Percentiles rank a stretch among this genome's conserved stretches.
These are phyloP conservation scores for Napeogenes sylphis DNA, from an alignment of 2,888 invertebrate genomes.

Conservation along the genomic window DNA sequence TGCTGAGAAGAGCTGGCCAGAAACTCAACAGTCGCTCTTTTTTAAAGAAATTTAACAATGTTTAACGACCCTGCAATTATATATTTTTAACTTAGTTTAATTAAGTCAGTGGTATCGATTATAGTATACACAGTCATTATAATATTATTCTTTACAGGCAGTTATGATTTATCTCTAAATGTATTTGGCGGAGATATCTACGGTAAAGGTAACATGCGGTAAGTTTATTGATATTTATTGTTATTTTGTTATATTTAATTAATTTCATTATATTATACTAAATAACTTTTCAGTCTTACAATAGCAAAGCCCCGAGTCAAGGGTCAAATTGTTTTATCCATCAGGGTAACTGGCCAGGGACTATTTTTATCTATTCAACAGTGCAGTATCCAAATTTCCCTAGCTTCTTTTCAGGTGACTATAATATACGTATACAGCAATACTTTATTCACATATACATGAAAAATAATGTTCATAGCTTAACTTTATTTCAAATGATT, in stretches of 20 bases:
- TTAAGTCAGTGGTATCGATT: too few relatives aligned
- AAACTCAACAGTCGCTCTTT: too few relatives aligned
- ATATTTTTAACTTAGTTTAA: too few relatives aligned
- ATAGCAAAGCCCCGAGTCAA: slow-evolving; percentile 39
- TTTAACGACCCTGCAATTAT: too few relatives aligned
- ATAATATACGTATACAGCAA: not conserved
- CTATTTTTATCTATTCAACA: slow-evolving; percentile 35
- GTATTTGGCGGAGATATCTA: slow-evolving; percentile 38
- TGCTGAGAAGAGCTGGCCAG: too few relatives aligned
- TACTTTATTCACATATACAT: not conserved
- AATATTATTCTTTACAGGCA: slow-evolving; percentile 31
- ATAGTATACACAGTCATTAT: too few relatives aligned
- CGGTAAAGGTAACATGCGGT: slow-evolving; percentile 46
- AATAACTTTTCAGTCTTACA: slow-evolving; percentile 35
- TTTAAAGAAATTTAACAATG: too few relatives aligned
- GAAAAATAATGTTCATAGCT: too few relatives aligned
- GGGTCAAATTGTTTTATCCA: slow-evolving; percentile 31
- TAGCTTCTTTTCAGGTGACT: slow-evolving; percentile 42
- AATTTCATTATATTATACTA: not conserved
- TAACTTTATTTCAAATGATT: too few relatives aligned
- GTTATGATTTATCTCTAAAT: slow-evolving; percentile 34
- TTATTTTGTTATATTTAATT: not conserved
- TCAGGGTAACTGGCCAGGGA: slow-evolving; percentile 32
- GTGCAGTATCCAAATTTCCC: slow-evolving; percentile 36
- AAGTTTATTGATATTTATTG: slow-evolving; percentile 22